Evolutionary conservation across 1,140 invertebrate genomes (phyloP).

Genomic region (Sitobion miscanthi): DNA sequence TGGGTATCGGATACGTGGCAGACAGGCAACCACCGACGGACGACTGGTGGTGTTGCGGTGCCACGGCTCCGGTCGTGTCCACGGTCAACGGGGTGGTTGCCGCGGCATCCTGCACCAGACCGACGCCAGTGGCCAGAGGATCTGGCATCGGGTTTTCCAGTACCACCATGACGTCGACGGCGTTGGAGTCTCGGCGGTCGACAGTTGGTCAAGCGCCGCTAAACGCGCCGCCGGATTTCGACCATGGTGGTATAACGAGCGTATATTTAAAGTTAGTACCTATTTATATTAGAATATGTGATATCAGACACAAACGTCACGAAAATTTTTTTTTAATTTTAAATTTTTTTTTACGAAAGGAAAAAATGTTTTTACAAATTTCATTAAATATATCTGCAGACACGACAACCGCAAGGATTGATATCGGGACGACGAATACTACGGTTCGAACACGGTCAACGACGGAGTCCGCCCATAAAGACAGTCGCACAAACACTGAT

Average conservation of each 20-base stretch:
- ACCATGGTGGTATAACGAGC: not conserved
- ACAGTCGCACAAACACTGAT: slow-evolving; percentile 46
- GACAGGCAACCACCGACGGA: slow-evolving; percentile 45
- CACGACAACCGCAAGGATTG: not conserved
- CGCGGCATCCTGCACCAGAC: slow-evolving; percentile 58
- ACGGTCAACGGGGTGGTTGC: slow-evolving; percentile 51
- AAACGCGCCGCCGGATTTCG: not conserved
- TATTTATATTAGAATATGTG: not conserved
- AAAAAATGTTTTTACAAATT: not conserved
- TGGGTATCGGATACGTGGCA: slow-evolving; percentile 54
- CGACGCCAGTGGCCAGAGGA: slow-evolving; percentile 65
- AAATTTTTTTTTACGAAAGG: not conserved
- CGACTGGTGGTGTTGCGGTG: slow-evolving; percentile 33
- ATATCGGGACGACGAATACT: not conserved
- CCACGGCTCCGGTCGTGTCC: slow-evolving; percentile 52
- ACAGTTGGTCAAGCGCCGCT: not conserved
- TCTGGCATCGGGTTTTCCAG: slow-evolving; percentile 70
- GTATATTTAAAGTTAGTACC: not conserved
- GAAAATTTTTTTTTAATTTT: not conserved
- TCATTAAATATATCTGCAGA: not conserved
- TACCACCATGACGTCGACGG: slow-evolving; percentile 70
- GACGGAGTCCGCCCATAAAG: not conserved
- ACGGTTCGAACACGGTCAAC: not conserved
- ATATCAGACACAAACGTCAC: not conserved
- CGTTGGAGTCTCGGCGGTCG: not conserved